Conservation (phyloP, 2,797 vertebrate genomes). For the Pseudocheirus occidentalis region DNA sequence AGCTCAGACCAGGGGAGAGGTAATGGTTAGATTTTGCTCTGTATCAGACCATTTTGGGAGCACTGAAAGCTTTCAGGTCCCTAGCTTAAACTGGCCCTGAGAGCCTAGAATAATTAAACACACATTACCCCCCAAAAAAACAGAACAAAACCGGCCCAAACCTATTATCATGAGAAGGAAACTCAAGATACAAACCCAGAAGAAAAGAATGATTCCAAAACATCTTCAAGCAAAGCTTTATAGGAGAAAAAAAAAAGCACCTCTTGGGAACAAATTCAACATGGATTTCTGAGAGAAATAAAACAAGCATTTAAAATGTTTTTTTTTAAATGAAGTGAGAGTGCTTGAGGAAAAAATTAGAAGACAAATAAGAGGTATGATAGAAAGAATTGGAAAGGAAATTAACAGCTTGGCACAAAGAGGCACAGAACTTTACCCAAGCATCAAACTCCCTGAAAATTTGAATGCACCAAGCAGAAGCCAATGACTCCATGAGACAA, state of each 20-base stretch:
- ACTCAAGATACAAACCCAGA: background rate
- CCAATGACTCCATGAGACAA: background rate
- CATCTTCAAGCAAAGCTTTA: background rate
- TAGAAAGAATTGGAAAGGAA: background rate
- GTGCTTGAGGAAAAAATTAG: background rate
- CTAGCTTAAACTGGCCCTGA: background rate
- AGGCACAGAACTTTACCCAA: background rate
- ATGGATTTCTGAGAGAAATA: background rate
- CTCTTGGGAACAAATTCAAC: background rate
- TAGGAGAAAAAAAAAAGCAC: background rate
- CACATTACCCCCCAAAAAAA: background rate
- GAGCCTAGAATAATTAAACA: background rate
- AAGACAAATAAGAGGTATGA: background rate
- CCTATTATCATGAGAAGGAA: background rate
- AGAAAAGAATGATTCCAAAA: background rate
- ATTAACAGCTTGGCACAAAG: background rate
- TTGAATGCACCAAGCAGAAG: background rate
- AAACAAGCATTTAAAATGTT: background rate
- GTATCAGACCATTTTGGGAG: background rate
- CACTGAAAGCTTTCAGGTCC: background rate
- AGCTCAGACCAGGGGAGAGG: background rate
- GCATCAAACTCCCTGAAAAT: too few species aligned
- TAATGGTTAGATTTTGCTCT: background rate
- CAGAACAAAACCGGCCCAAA: background rate
- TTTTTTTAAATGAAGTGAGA: background rate